These are phyloP conservation scores for Cottus gobio DNA, from an alignment of 2,113 vertebrate genomes.

Conservation along the genomic window DNA sequence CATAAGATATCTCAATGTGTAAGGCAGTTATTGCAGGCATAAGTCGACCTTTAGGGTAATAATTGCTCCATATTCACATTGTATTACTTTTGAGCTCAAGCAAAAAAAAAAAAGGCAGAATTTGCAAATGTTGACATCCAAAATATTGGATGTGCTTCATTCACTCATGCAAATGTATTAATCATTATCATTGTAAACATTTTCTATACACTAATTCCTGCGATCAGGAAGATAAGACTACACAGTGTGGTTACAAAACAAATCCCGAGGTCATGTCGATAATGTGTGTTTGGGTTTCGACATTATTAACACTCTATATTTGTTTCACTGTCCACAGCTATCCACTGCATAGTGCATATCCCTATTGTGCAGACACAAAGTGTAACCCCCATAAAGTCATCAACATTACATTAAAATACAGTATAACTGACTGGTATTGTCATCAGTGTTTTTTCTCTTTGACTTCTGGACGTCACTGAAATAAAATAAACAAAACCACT, in stretches of 20 bases:
- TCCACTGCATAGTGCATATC: neutral
- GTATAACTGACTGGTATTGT: constrained; percentile 12
- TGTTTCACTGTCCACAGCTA: neutral
- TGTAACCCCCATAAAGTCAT: neutral
- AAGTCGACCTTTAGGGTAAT: neutral
- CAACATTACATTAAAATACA: neutral
- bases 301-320: constrained; percentile 3
- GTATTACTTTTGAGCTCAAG: neutral
- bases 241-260: neutral
- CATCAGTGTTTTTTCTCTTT: constrained; percentile 22
- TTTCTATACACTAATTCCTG: neutral
- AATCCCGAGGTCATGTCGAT: neutral
- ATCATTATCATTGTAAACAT: neutral
- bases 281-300: neutral
- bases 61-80: neutral
- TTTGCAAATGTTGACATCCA: neutral
- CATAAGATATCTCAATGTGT: neutral
- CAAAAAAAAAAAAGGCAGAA: too few relatives aligned
- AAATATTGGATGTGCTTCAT: neutral
- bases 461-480: constrained; percentile 27
- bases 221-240: neutral
- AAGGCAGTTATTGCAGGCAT: neutral
- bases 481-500: constrained; percentile 22
- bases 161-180: neutral
- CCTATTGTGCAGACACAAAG: neutral